phyloP scores from a whole-genome alignment of 2,797 vertebrate genomes.

The Poeciliopsis presidionis region DNA sequence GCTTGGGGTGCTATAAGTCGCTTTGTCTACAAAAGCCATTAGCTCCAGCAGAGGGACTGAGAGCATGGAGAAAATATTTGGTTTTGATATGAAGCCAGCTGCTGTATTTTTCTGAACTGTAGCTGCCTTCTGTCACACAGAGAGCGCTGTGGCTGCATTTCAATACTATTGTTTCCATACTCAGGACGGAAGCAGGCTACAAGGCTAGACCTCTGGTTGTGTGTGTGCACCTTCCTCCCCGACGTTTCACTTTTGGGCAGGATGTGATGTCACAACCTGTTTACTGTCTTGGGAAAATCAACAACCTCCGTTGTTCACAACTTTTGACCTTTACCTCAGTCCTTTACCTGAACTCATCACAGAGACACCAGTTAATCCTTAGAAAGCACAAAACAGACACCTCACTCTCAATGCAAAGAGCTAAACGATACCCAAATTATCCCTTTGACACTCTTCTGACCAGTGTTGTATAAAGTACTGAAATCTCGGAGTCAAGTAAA shows the following conservation, averaged over 20 bases:
- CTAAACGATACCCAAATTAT: constrained; percentile 12
- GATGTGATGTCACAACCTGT: constrained; percentile 82
- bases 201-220: constrained; percentile 23
- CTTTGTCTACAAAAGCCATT: constrained; percentile 39
- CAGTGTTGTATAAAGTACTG: no score
- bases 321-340: constrained; percentile 53
- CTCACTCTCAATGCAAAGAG: not conserved
- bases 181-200: constrained; percentile 43
- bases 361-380: constrained; percentile 49
- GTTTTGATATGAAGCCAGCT: constrained; percentile 30
- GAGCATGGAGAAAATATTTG: constrained; percentile 30
- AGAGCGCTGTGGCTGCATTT: constrained; percentile 19
- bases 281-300: constrained; percentile 63
- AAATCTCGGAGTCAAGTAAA: no score
- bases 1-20: constrained; percentile 49
- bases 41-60: constrained; percentile 21
- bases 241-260: constrained; percentile 59
- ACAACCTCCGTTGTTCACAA: constrained; percentile 23
- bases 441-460: constrained; percentile 39
- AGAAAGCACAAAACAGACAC: constrained; percentile 32
- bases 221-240: constrained; percentile 41
- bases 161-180: constrained; percentile 67
- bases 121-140: constrained; percentile 15
- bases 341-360: constrained; percentile 21
- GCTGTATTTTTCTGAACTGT: constrained; percentile 27